Percentiles rank a stretch among this genome's conserved stretches.
phyloP scores from a whole-genome alignment of 37 sponge, comb jelly and placozoan species.

The Diacarnus erythraeanus region DNA sequence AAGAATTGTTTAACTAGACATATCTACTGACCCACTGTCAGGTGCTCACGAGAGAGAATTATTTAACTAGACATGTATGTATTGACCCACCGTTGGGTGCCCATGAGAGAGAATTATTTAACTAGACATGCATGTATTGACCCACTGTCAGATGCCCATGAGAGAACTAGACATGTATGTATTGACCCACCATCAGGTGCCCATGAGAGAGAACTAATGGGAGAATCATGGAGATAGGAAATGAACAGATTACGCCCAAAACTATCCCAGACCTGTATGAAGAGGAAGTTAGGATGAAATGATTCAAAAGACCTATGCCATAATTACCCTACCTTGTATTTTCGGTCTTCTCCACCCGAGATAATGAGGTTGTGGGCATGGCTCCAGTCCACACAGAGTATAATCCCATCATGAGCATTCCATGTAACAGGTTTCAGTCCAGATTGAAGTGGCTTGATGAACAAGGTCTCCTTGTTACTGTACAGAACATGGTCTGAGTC shows the following conservation, averaged over 20 bases:
- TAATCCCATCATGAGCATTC: constrained; percentile 95
- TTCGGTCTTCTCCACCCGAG: constrained; percentile 96
- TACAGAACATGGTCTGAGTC: constrained; percentile 89
- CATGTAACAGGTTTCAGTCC: constrained; percentile 83
- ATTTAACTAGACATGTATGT: too few relatives aligned
- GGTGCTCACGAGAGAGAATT: too few relatives aligned
- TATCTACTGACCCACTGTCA: too few relatives aligned
- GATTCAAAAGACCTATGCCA: not conserved
- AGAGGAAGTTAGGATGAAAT: not conserved
- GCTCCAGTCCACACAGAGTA: constrained; percentile 91
- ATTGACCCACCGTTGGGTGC: too few relatives aligned
- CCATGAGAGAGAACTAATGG: constrained; percentile 87
- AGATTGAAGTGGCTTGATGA: constrained; percentile 90
- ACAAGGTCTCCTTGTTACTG: constrained; percentile 72
- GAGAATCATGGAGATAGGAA: constrained; percentile 85
- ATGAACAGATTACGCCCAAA: constrained; percentile 81
- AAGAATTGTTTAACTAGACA: too few relatives aligned
- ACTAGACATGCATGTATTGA: too few relatives aligned
- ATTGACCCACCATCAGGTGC: constrained; percentile 88
- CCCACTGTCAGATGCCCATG: too few relatives aligned
- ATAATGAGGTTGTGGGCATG: constrained; percentile 75
- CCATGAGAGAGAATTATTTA: too few relatives aligned
- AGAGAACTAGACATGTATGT: too few relatives aligned
- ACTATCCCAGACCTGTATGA: constrained; percentile 89
- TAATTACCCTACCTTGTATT: constrained; percentile 87